phyloP scores from a whole-genome alignment of 2,888 invertebrate genomes.

The Diaphora mendica region DNA sequence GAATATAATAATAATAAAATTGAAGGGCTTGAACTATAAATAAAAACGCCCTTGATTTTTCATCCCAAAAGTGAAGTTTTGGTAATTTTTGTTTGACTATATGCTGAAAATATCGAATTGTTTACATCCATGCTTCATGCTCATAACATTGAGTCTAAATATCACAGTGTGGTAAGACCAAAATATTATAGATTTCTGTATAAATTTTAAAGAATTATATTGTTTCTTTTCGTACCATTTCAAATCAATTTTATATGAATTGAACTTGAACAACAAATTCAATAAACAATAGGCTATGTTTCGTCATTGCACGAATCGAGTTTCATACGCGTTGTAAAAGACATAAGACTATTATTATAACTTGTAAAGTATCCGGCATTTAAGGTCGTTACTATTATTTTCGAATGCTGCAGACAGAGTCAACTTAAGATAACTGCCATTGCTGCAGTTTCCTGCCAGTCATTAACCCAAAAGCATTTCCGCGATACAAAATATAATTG shows the following conservation, averaged over 20 bases:
- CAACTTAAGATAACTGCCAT: constrained; percentile 6
- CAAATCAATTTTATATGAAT: not conserved
- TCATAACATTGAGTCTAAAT: not conserved
- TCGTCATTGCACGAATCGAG: not conserved
- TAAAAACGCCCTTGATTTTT: too few relatives aligned
- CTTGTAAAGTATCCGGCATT: constrained; percentile 3
- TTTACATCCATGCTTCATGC: too few relatives aligned
- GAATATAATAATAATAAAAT: not conserved
- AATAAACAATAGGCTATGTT: not conserved
- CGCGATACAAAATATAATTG: constrained; percentile 14
- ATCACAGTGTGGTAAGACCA: not conserved
- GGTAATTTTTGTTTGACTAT: not conserved
- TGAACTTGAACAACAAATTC: not conserved
- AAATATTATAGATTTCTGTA: not conserved
- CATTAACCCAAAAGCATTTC: constrained; percentile 19
- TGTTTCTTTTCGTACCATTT: not conserved
- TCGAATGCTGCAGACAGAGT: not conserved
- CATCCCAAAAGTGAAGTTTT: too few relatives aligned
- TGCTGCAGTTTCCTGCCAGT: constrained; percentile 8
- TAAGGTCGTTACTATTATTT: constrained; percentile 4
- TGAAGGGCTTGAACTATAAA: not conserved
- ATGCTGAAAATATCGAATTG: not conserved
- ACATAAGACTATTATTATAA: not conserved
- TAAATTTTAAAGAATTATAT: too few relatives aligned
- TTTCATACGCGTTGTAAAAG: not conserved